These are phyloP conservation scores for Anguilla pacifica DNA, from an alignment of 2,797 vertebrate genomes.

Conservation along the genomic window DNA sequence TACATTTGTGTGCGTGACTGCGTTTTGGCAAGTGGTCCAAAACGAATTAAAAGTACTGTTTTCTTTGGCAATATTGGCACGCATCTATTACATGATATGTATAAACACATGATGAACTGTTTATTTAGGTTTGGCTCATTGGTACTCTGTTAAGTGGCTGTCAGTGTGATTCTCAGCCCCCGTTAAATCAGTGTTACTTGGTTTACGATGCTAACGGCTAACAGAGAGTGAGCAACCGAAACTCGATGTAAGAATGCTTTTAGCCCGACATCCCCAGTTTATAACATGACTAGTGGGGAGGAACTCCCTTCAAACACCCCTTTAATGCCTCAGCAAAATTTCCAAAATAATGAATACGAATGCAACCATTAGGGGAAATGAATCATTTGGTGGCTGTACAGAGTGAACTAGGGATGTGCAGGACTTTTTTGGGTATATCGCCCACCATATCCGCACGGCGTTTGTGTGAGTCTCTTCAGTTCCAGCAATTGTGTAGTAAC, in stretches of 20 bases:
- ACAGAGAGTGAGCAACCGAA: too few relatives aligned
- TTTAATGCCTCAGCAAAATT: not conserved
- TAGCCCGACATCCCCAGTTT: too few relatives aligned
- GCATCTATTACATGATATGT: too few relatives aligned
- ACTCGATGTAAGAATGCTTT: too few relatives aligned
- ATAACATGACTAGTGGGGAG: not conserved
- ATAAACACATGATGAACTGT: too few relatives aligned
- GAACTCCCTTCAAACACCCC: not conserved
- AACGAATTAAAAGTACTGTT: too few relatives aligned
- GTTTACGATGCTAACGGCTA: too few relatives aligned
- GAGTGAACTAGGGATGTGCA: not conserved
- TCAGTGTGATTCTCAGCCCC: too few relatives aligned
- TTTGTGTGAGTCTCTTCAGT: not conserved
- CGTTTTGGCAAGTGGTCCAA: not conserved
- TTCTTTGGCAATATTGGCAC: too few relatives aligned
- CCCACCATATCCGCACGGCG: not conserved
- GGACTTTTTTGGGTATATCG: not conserved
- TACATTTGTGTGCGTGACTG: not conserved
- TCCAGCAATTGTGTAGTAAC: conserved; percentile 6
- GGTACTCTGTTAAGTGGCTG: too few relatives aligned
- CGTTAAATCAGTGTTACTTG: too few relatives aligned
- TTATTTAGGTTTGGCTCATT: too few relatives aligned
- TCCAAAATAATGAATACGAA: not conserved
- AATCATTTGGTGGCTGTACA: not conserved
- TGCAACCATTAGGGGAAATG: not conserved